These are phyloP conservation scores for Hirundo rustica DNA, from an alignment of 2,797 vertebrate species.

Conservation along the genomic window DNA sequence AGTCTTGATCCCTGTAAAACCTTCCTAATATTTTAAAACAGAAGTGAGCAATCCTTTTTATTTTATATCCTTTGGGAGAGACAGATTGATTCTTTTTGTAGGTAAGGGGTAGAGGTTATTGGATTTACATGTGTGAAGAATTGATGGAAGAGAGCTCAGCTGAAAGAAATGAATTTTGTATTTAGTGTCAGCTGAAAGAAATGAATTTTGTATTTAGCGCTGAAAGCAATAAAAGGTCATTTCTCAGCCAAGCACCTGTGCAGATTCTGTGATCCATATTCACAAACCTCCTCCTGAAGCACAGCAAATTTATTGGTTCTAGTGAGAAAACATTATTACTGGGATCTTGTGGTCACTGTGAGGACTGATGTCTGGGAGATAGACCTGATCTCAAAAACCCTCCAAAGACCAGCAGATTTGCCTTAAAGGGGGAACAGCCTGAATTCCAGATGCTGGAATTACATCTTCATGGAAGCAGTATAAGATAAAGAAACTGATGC, in stretches of 20 bases:
- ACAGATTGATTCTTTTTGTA: not conserved
- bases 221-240: slow-evolving; percentile 10
- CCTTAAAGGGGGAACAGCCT: not conserved
- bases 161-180: not conserved
- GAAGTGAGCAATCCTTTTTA: not conserved
- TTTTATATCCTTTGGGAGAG: not conserved
- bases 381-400: not conserved
- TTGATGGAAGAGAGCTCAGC: not conserved
- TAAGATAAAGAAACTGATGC: not conserved
- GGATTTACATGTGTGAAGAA: slow-evolving; percentile 4
- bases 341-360: not conserved
- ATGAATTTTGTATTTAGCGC: not conserved
- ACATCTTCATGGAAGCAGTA: not conserved
- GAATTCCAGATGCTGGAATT: not conserved
- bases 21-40: not conserved
- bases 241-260: slow-evolving; percentile 17
- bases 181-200: slow-evolving; percentile 10
- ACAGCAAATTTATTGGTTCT: not conserved
- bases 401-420: not conserved
- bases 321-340: not conserved
- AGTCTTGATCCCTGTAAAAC: not conserved
- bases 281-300: slow-evolving; percentile 82
- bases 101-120: not conserved
- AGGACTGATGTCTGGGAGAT: not conserved
- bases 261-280: slow-evolving; percentile 76